Percentiles rank a stretch among this genome's conserved stretches.
Evolutionary conservation across 2,888 invertebrate species (phyloP).

Genomic region (Altica lythri): DNA sequence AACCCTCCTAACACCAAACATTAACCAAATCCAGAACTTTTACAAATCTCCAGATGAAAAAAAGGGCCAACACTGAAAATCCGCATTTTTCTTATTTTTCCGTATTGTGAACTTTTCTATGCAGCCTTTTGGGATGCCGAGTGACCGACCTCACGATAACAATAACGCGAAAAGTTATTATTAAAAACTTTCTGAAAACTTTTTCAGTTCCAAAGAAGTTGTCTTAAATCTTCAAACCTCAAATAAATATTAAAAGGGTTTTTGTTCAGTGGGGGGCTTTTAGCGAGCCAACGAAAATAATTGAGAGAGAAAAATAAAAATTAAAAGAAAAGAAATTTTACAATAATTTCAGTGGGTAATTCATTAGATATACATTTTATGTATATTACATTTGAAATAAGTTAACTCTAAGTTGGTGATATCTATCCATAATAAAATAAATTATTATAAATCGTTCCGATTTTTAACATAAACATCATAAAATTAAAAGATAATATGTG

Average conservation of each 20-base stretch:
- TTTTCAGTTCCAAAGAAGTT: slow-evolving; percentile 20
- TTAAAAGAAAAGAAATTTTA: too few relatives aligned
- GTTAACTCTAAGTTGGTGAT: too few relatives aligned
- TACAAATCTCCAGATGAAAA: background rate
- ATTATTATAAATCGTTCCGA: too few relatives aligned
- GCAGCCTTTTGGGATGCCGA: slow-evolving; percentile 14
- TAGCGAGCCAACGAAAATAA: too few relatives aligned
- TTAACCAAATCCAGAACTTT: slow-evolving; percentile 2
- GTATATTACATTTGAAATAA: too few relatives aligned
- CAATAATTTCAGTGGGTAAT: too few relatives aligned
- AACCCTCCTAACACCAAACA: background rate
- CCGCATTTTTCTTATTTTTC: slow-evolving; percentile 4
- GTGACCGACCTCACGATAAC: slow-evolving; percentile 17
- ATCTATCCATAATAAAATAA: too few relatives aligned
- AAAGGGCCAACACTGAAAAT: background rate
- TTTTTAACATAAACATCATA: too few relatives aligned
- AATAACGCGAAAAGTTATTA: slow-evolving; percentile 29
- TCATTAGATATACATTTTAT: too few relatives aligned
- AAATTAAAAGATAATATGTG: too few relatives aligned
- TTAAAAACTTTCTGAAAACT: slow-evolving; percentile 27
- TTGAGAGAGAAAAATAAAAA: too few relatives aligned
- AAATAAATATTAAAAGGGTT: slow-evolving; percentile 25
- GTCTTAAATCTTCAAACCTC: slow-evolving; percentile 19
- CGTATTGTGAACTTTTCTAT: slow-evolving; percentile 15
- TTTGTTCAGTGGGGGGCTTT: slow-evolving; percentile 13